These are phyloP conservation scores for Ormyrus pomaceus DNA, from an alignment of 2,888 invertebrate genomes.

Conservation along the genomic window DNA sequence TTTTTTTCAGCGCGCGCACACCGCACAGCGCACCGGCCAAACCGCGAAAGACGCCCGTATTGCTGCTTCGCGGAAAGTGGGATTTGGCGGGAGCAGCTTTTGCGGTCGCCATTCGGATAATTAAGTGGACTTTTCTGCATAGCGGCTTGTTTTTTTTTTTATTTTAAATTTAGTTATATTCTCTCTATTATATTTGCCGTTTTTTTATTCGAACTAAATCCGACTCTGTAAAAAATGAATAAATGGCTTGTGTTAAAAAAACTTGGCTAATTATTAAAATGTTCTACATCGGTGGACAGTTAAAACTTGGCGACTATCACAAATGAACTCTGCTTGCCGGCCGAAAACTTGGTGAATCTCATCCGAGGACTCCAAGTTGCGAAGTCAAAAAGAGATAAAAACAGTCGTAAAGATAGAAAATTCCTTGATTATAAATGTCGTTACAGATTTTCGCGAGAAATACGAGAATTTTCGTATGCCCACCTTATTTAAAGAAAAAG, in stretches of 20 bases:
- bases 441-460: background rate
- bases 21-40: background rate
- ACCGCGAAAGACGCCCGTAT: background rate
- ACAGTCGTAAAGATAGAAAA: conserved; percentile 39
- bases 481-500: too few species aligned
- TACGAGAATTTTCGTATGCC: background rate
- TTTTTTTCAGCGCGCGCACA: conserved; percentile 11
- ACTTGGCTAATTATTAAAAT: conserved; percentile 30
- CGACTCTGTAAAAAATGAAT: too few species aligned
- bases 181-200: too few species aligned
- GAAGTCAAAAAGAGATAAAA: conserved; percentile 29
- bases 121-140: too few species aligned
- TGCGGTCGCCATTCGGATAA: too few species aligned
- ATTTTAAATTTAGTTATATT: too few species aligned
- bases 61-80: too few species aligned
- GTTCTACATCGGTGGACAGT: conserved; percentile 33
- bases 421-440: conserved; percentile 20
- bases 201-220: too few species aligned
- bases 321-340: conserved; percentile 37
- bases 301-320: conserved; percentile 40
- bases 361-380: conserved; percentile 27
- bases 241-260: conserved; percentile 3
- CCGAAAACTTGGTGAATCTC: conserved; percentile 39
- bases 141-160: too few species aligned
- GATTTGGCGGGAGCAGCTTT: too few species aligned